Percentiles rank a stretch among this genome's conserved stretches.
Conservation (phyloP, 1,140 invertebrate species). For the Vanessa atalanta region DNA sequence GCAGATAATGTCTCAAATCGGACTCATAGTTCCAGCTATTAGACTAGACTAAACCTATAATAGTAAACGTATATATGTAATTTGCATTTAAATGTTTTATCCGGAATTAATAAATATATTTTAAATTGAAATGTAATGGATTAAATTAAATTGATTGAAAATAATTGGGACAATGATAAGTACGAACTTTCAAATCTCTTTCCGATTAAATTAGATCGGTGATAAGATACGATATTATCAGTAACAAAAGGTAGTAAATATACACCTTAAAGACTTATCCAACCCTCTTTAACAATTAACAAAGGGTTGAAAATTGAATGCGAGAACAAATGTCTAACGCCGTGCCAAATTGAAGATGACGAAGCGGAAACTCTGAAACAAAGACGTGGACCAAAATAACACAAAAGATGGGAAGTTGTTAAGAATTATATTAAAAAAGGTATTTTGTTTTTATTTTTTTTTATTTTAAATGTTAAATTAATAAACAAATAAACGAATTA, state of each 20-base stretch:
- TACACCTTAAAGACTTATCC: background rate
- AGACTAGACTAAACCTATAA: too few relatives aligned
- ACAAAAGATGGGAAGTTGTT: constrained; percentile 22
- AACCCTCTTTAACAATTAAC: constrained; percentile 1
- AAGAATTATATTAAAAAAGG: constrained; percentile 1
- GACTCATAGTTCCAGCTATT: too few relatives aligned
- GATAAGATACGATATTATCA: background rate
- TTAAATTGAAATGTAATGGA: too few relatives aligned
- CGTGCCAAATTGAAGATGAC: constrained; percentile 25
- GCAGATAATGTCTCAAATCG: too few relatives aligned
- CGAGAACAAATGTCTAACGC: constrained; percentile 18
- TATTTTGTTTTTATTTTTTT: background rate
- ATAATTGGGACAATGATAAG: too few relatives aligned
- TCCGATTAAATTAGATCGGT: background rate
- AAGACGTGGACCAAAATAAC: constrained; percentile 29
- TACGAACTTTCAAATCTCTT: background rate
- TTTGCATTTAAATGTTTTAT: too few relatives aligned
- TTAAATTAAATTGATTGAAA: too few relatives aligned
- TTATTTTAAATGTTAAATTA: background rate
- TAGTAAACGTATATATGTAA: too few relatives aligned
- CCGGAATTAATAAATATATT: too few relatives aligned
- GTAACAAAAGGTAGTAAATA: constrained; percentile 4
- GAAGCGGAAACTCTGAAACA: constrained; percentile 26
- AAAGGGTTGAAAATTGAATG: constrained; percentile 29
- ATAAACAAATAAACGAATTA: too few relatives aligned